Base-by-base conservation (phyloP, 2,888 invertebrate species). In the Eupsilia transversa region DNA sequence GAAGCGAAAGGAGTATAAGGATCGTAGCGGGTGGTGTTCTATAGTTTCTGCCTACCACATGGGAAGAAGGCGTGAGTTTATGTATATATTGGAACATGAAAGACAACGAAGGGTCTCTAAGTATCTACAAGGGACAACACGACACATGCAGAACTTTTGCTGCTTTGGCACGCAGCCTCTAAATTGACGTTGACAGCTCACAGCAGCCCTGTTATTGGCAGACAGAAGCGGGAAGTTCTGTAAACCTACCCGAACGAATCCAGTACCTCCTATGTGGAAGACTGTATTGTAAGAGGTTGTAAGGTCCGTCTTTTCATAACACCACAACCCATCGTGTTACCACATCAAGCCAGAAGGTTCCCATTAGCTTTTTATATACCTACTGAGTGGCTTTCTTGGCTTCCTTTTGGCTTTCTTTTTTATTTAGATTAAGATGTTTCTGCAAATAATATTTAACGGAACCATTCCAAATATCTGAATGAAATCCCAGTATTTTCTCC, bases 391-490 rank as follows among this genome's bases (percentile, higher is more conserved):
- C n/a, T n/a, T n/a, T n/a, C n/a, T n/a, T n/a, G n/a, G n/a, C n/a
- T n/a, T n/a, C n/a, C n/a, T n/a, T n/a, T n/a, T n/a, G n/a, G n/a
- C n/a, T n/a, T n/a, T n/a, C n/a, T n/a, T n/a, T n/a, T n/a, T n/a
- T n/a, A n/a, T n/a, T n/a, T n/a, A n/a, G n/a, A n/a, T n/a, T n/a
- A n/a, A n/a, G n/a, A n/a, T n/a, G n/a, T n/a, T n/a, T n/a, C n/a
- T n/a, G n/a, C 1, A n/a, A 52, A 52, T 52, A 56, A 56, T 56
- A 14, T 14, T 64, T 30, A 14, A 80, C 77, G 61, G 87, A 74
- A 87, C 86, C 86, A 65, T 43, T 1, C 1, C 5, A 3, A n/a
- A 64, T 38, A 60, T 30, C 35, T 54, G n/a, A 60, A 75, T 52
- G 35, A n/a, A 79, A 66, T 54, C 49, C 33, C 60, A 14, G 35